Evolutionary conservation across 2,113 vertebrate genomes (phyloP), one percentile per base, ranked within the genome.

Genomic region (Capreolus pygargus): DNA sequence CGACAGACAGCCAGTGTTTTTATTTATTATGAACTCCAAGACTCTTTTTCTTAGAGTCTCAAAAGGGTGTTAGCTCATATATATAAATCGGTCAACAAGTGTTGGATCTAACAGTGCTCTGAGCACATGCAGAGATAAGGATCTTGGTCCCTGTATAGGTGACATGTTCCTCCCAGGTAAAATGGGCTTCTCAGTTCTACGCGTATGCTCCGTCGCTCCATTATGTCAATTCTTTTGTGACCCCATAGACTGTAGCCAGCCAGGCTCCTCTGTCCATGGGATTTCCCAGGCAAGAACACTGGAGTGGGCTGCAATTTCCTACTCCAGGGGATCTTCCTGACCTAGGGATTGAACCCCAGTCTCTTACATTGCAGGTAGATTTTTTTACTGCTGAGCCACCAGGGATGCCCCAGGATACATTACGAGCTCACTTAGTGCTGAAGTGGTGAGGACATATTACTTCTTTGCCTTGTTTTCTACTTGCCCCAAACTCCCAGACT

Each of bases 121-220:
- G 13, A 89, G 60, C n/a, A 17, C 1, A 7, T 0, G 21, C 15
- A 86, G 33, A 60, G n/a, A 47, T 47, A 25, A 52, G 6, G 13
- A 43, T 13, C 39, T 54, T 70, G 30, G 30, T 0, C 27, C 54
- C 13, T 33, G 15, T 10, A n/a, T 2, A 45, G 28, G 82, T n/a
- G 33, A 12, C 33, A 28, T 3, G 30, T 7, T 21, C 27, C 36
- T 91, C 15, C 23, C 92, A 43, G 67, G 36, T 58, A 88, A 74
- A 96, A 55, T 11, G 60, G 81, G 64, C 15, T 39, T 45, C 1
- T 45, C 43, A 21, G n/a, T 17, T 78, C 23, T 74, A n/a, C 0
- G 16, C n/a, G 12, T 5, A 27, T 36, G 39, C 23, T 76, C 70
- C 7, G 12, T 13, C 0, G 1, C 70, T 43, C 36, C 2, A 0